phyloP scores from a whole-genome alignment of 1,140 invertebrate species.

The Aphaenogaster ashmeadi region DNA sequence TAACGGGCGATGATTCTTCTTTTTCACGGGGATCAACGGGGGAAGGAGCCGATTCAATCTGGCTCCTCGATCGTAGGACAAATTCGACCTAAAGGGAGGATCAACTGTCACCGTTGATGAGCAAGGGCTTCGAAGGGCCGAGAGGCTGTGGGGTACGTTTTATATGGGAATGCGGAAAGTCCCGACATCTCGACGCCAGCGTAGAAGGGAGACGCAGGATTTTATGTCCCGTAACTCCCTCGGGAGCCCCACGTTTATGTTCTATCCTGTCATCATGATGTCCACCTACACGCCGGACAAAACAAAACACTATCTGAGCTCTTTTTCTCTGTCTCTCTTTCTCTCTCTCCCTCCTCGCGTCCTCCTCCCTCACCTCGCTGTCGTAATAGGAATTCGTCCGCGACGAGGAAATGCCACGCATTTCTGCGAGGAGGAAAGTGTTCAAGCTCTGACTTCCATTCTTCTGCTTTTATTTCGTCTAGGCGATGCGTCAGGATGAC shows the following conservation, averaged over 20 bases:
- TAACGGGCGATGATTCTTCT: neutral
- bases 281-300: constrained; percentile 82
- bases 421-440: constrained; percentile 62
- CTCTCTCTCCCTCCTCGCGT: neutral
- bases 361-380: constrained; percentile 6
- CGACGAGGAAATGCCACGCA: constrained; percentile 75
- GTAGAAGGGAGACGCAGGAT: constrained; percentile 82
- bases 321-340: constrained; percentile 34
- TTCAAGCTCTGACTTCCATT: constrained; percentile 51
- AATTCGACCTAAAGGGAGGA: constrained; percentile 81
- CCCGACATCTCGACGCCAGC: constrained; percentile 86
- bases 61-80: constrained; percentile 59
- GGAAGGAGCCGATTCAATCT: constrained; percentile 71
- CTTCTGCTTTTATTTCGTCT: constrained; percentile 70
- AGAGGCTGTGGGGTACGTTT: constrained; percentile 71
- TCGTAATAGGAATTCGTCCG: constrained; percentile 74
- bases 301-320: constrained; percentile 82
- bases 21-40: constrained; percentile 1
- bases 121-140: constrained; percentile 74
- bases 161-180: constrained; percentile 78
- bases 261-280: constrained; percentile 85
- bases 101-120: constrained; percentile 83
- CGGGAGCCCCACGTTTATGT: constrained; percentile 84
- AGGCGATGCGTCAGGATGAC: constrained; percentile 32
- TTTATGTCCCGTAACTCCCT: constrained; percentile 87